Percentiles rank a stretch among this genome's conserved stretches.
Evolutionary conservation across 2,888 invertebrate species (phyloP).

Genomic region (Andrena marginata): DNA sequence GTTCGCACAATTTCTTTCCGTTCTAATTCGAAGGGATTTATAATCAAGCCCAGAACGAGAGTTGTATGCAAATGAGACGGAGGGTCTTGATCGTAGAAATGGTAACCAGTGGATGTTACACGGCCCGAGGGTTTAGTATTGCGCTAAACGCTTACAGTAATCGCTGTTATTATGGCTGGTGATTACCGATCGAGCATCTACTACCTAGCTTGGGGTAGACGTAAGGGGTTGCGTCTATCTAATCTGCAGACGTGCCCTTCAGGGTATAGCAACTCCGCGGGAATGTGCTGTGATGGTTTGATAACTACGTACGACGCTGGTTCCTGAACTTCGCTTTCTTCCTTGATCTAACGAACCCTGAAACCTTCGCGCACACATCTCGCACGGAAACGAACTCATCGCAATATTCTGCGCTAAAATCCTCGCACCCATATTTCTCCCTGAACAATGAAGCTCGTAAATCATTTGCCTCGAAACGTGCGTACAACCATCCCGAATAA

Average conservation of each 20-base stretch:
- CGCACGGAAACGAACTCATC: too few relatives aligned
- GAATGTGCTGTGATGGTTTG: not conserved
- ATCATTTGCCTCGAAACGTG: too few relatives aligned
- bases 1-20: not conserved
- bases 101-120: not conserved
- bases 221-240: not conserved
- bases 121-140: not conserved
- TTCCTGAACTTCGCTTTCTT: not conserved
- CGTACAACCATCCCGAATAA: not conserved
- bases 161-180: not conserved
- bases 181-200: not conserved
- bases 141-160: not conserved
- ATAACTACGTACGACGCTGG: not conserved
- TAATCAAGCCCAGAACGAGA: not conserved
- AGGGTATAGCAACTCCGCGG: not conserved
- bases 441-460: too few relatives aligned
- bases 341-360: too few relatives aligned
- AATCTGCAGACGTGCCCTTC: not conserved
- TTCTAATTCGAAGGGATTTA: constrained; percentile 5
- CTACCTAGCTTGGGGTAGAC: not conserved
- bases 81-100: not conserved
- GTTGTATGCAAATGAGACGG: not conserved
- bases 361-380: too few relatives aligned
- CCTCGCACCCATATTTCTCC: too few relatives aligned
- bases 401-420: too few relatives aligned